Evolutionary conservation across 2,113 vertebrate genomes (phyloP).

Genomic region (Podarcis cretensis): DNA sequence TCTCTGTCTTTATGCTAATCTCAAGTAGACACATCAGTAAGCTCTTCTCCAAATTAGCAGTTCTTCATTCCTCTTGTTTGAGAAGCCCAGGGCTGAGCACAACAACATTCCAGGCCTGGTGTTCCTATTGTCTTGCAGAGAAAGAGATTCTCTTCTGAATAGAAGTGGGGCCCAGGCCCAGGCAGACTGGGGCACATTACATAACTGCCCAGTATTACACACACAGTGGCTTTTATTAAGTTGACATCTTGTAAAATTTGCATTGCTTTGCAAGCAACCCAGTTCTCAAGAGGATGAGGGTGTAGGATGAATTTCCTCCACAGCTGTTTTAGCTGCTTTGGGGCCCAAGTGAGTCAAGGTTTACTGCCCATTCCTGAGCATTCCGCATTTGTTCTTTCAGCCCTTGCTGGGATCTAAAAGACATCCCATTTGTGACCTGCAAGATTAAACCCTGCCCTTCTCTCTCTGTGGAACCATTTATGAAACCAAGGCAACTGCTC

Average conservation of each 20-base stretch:
- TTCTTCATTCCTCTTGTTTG: fast-evolving
- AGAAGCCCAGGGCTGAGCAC: background rate
- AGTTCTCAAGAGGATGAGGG: background rate
- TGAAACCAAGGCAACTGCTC: slow-evolving; percentile 1
- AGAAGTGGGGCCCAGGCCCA: fast-evolving
- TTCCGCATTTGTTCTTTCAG: background rate
- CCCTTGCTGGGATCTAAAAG: background rate
- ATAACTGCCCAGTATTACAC: background rate
- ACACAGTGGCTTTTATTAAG: background rate
- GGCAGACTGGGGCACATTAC: background rate
- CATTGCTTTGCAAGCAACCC: background rate
- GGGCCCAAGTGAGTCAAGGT: background rate
- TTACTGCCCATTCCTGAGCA: background rate
- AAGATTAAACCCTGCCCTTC: slow-evolving; percentile 33
- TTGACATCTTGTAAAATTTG: background rate
- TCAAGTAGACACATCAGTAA: background rate
- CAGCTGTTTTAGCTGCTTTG: background rate
- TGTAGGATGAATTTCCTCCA: background rate
- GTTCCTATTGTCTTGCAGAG: fast-evolving
- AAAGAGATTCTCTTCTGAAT: background rate
- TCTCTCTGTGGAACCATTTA: slow-evolving; percentile 25
- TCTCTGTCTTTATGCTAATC: background rate
- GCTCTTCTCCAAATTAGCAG: slow-evolving; percentile 14
- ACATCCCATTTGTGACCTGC: fast-evolving
- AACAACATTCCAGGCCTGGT: background rate